These are phyloP conservation scores for Morbakka virulenta DNA, from an alignment of 30 jellyfish, hydroid and myxozoan species.

Conservation along the genomic window DNA sequence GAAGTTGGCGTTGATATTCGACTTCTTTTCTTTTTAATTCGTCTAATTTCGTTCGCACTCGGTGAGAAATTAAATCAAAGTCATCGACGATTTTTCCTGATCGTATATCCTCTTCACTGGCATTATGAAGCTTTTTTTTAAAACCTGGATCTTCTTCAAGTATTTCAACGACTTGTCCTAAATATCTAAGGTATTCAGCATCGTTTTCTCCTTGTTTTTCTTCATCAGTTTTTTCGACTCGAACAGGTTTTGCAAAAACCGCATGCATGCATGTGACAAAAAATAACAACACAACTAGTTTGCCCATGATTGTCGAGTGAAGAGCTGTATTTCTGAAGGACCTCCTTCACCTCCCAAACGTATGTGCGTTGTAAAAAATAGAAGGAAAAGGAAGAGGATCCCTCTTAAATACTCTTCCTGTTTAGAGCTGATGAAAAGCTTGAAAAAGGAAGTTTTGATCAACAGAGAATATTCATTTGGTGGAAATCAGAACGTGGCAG, in stretches of 20 bases:
- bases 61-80: slow-evolving; percentile 48
- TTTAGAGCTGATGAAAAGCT: too few species aligned
- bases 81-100: slow-evolving; percentile 78
- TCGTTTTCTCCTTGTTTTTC: slow-evolving; percentile 46
- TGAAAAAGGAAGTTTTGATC: too few species aligned
- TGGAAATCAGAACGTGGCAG: too few species aligned
- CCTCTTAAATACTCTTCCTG: too few species aligned
- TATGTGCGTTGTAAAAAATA: too few species aligned
- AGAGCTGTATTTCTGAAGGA: too few species aligned
- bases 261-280: background rate
- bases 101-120: slow-evolving; percentile 81
- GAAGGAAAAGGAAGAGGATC: too few species aligned
- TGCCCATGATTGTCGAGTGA: too few species aligned
- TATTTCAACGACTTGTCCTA: slow-evolving; percentile 86
- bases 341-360: too few species aligned
- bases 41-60: slow-evolving; percentile 73
- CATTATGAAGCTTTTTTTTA: slow-evolving; percentile 71
- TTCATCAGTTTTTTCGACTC: slow-evolving; percentile 31
- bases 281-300: background rate
- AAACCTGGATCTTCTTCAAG: slow-evolving; percentile 79
- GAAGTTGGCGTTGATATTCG: slow-evolving; percentile 69
- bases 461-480: too few species aligned
- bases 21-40: slow-evolving; percentile 85
- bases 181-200: slow-evolving; percentile 75
- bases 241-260: slow-evolving; percentile 56